Evolutionary conservation across 1,140 invertebrate genomes (phyloP).

Genomic region (Harpegnathos saltator): DNA sequence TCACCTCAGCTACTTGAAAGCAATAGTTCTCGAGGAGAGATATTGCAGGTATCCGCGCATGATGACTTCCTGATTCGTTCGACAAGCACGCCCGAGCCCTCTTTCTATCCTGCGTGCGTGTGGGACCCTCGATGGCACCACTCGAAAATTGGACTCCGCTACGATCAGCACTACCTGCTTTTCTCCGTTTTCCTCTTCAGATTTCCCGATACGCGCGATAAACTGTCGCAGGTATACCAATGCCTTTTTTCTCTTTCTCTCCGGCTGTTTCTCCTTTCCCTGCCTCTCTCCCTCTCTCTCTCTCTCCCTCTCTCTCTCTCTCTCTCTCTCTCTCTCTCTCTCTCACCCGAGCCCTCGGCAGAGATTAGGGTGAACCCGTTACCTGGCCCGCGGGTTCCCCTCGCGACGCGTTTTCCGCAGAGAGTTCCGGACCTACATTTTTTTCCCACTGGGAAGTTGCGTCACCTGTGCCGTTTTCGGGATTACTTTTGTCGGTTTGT

Average conservation of each 20-base stretch:
- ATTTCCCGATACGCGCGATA: constrained; percentile 51
- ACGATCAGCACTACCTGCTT: constrained; percentile 41
- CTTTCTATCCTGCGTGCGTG: constrained; percentile 39
- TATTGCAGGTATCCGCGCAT: constrained; percentile 31
- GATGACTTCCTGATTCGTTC: constrained; percentile 63
- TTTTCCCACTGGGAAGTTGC: constrained; percentile 76
- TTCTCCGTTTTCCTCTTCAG: constrained; percentile 43
- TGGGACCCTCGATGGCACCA: constrained; percentile 57
- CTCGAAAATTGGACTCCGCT: constrained; percentile 72
- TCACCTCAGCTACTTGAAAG: background rate
- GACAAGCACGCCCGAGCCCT: constrained; percentile 25
- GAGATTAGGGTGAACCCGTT: constrained; percentile 53
- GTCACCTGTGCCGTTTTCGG: constrained; percentile 84
- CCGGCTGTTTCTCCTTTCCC: background rate
- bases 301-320: background rate
- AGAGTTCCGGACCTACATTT: constrained; percentile 64
- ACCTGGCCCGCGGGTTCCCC: constrained; percentile 67
- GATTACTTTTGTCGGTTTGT: constrained; percentile 83
- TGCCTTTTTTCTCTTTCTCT: background rate
- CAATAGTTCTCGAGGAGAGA: constrained; percentile 11
- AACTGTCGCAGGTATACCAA: constrained; percentile 43
- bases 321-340: background rate
- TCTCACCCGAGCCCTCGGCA: constrained; percentile 10
- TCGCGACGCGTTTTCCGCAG: constrained; percentile 49
- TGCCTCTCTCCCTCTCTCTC: background rate